Conservation (phyloP, 1,140 invertebrate genomes). For the Drosophila kepulauana region DNA sequence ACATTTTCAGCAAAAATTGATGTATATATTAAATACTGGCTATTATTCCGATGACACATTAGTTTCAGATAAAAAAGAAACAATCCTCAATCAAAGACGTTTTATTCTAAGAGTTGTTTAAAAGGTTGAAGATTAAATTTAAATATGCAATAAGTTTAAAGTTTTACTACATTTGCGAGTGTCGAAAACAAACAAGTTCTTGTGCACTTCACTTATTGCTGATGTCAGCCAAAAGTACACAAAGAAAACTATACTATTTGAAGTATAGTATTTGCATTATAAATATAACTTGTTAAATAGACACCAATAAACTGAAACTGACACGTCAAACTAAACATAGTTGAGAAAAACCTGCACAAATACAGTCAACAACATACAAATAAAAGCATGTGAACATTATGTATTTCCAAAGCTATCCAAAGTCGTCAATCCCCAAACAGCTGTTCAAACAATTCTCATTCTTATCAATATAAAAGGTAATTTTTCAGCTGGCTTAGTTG, state of each 20-base stretch:
- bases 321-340: background rate
- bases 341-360: slow-evolving; percentile 3
- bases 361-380: background rate
- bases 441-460: slow-evolving; percentile 3
- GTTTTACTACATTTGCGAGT: too few species aligned
- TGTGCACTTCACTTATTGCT: background rate
- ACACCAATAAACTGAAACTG: background rate
- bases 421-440: slow-evolving; percentile 14
- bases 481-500: slow-evolving; percentile 18
- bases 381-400: background rate
- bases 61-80: too few species aligned
- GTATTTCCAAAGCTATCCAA: background rate
- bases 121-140: too few species aligned
- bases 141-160: too few species aligned
- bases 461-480: slow-evolving; percentile 7
- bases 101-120: too few species aligned
- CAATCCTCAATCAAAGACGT: too few species aligned
- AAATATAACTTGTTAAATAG: background rate
- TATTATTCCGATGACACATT: too few species aligned
- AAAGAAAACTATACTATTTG: background rate
- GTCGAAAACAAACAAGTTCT: background rate
- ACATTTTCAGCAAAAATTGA: too few species aligned
- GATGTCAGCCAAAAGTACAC: background rate
- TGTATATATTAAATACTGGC: too few species aligned
- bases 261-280: background rate